phyloP scores from a whole-genome alignment of 2,113 vertebrate species.

The Caranx ignobilis region DNA sequence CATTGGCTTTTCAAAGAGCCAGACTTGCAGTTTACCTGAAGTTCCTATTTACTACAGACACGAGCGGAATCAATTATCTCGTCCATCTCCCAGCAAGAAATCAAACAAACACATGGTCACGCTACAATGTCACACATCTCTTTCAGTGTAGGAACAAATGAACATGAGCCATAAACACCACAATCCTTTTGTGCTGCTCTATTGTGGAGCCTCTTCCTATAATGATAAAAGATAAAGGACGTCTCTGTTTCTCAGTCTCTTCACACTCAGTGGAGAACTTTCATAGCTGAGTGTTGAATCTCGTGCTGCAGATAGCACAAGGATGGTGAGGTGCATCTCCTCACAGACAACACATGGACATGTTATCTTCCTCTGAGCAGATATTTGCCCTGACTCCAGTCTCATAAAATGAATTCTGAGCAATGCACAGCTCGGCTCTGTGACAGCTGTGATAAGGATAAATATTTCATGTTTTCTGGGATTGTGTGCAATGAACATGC shows the following conservation, averaged over 20 bases:
- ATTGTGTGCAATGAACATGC: neutral
- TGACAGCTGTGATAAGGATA: conserved; percentile 57
- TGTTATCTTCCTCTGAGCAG: conserved; percentile 26
- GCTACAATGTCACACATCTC: neutral
- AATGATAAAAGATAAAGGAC: conserved; percentile 21
- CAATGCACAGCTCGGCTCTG: neutral
- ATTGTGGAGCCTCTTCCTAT: neutral
- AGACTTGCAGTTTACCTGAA: neutral
- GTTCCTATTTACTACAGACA: neutral
- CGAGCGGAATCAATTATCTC: neutral
- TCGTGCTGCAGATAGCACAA: neutral
- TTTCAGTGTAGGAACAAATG: neutral
- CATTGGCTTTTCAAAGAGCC: too few relatives aligned
- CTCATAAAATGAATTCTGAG: conserved; percentile 34
- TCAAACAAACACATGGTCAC: neutral
- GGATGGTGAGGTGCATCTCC: conserved; percentile 6
- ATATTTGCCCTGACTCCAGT: conserved; percentile 10
- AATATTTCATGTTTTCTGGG: conserved; percentile 43
- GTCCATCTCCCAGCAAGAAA: neutral
- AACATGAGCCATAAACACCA: neutral
- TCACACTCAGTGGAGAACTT: conserved; percentile 32
- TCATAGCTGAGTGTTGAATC: conserved; percentile 23
- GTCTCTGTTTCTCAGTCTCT: neutral
- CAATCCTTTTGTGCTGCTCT: neutral
- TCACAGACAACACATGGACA: conserved; percentile 16